These are phyloP conservation scores for Corella eumyota DNA, from an alignment of 23 tunicate genomes.

Conservation along the genomic window DNA sequence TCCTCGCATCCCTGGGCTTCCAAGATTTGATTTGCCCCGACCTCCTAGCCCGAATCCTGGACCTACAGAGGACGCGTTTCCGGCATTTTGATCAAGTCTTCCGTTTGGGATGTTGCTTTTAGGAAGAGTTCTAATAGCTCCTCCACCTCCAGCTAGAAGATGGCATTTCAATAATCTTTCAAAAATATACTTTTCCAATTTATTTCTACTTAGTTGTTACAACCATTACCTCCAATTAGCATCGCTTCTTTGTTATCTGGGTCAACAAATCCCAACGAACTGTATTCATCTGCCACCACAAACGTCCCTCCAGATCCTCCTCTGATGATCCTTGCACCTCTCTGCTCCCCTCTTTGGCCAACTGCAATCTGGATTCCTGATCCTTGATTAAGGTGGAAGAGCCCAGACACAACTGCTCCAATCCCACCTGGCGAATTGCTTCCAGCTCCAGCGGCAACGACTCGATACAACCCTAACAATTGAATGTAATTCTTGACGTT, in stretches of 20 bases:
- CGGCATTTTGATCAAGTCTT: constrained; percentile 35
- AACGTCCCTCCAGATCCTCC: constrained; percentile 97
- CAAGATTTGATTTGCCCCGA: constrained; percentile 4
- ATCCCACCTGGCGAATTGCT: constrained; percentile 75
- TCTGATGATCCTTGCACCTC: constrained; percentile 15
- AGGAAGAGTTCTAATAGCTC: constrained; percentile 5
- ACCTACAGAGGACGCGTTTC: constrained; percentile 63
- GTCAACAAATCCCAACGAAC: constrained; percentile 4
- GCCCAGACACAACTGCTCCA: constrained; percentile 67
- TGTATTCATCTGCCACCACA: constrained; percentile 35
- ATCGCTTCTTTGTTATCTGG: constrained; percentile 11
- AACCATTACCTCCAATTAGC: constrained; percentile 49
- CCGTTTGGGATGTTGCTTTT: constrained; percentile 10
- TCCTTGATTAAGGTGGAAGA: constrained; percentile 60
- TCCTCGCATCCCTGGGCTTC: constrained; percentile 53
- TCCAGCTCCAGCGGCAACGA: constrained; percentile 91
- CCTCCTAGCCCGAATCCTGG: constrained; percentile 69
- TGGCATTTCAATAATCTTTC: too few relatives aligned
- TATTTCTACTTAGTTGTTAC: too few relatives aligned
- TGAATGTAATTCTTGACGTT: too few relatives aligned
- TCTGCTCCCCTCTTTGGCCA: constrained; percentile 57
- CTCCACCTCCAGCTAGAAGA: constrained; percentile 65
- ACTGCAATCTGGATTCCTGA: constrained; percentile 54
- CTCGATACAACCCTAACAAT: constrained; percentile 50
- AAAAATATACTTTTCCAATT: too few relatives aligned